These are phyloP conservation scores for Gerris lacustris DNA, from an alignment of 2,888 invertebrate genomes.

Conservation along the genomic window DNA sequence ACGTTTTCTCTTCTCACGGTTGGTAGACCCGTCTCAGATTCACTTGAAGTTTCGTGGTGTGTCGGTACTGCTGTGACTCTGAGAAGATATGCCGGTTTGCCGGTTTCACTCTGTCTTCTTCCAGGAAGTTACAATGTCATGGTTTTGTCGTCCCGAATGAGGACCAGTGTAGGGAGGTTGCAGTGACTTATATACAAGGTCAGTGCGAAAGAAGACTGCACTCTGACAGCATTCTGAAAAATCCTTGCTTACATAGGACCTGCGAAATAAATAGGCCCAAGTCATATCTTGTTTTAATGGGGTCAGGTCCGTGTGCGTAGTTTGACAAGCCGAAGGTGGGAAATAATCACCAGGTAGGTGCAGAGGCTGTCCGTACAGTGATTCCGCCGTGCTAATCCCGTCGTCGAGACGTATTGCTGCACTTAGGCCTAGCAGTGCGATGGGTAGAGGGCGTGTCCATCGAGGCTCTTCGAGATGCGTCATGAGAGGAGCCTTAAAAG, in stretches of 20 bases:
- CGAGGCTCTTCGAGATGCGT: constrained; percentile 7
- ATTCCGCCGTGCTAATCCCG: constrained; percentile 12
- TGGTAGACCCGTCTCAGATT: no score
- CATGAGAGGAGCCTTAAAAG: constrained; percentile 19
- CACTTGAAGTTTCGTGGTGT: no score
- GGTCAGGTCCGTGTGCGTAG: not conserved
- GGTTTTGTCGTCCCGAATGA: not conserved
- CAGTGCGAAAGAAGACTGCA: constrained; percentile 21
- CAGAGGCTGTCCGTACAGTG: not conserved
- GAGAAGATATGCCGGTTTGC: no score
- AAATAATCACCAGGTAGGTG: not conserved
- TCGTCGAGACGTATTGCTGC: constrained; percentile 10
- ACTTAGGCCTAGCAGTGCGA: constrained; percentile 18
- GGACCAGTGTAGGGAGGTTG: constrained; percentile 19
- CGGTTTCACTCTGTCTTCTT: not conserved
- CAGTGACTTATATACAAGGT: constrained; percentile 19
- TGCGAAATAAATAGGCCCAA: not conserved
- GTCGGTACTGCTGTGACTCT: no score
- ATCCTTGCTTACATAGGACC: not conserved
- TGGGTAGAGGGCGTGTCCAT: constrained; percentile 16
- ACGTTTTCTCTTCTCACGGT: no score
- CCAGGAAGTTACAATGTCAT: not conserved
- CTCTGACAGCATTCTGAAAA: no score
- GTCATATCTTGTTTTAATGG: not conserved
- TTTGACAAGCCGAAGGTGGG: not conserved